Evolutionary conservation across 2,888 invertebrate species (phyloP), one percentile per base, ranked within the genome.

Genomic region (Caradrina clavipalpis): DNA sequence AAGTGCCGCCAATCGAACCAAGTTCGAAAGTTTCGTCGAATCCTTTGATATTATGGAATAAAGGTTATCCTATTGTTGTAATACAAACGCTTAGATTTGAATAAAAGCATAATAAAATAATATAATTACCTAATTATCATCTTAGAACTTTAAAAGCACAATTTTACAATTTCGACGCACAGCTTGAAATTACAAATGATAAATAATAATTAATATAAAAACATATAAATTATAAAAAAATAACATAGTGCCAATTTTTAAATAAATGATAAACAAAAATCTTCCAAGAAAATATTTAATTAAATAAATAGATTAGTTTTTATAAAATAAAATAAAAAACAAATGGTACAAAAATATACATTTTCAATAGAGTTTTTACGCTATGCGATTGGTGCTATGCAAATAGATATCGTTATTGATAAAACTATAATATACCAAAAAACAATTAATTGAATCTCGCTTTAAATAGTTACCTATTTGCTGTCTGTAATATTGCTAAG

Each of bases 341-440:
- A 74, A 76, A 80, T 67, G 51, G 59, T 76, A 78, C 73, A 85
- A 83, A 86, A 84, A 70, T 61, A 77, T 63, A 72, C 22, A 76
- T 70, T 57, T 78, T 72, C 8, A 62, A 59, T 73, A 73, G 61
- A 69, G 22, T 69, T 78, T 70, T 58, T 88, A 90, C 85, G 89
- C 91, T 90, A 90, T 71, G 88, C 86, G 77, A 79, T 88, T 88
- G 91, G 91, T 91, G 92, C 91, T 91, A 89, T 78, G 90, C 86
- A 78, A 84, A 82, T 75, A 39, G 77, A 86, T 76, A 78, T 65
- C 78, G 78, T 78, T 82, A 76, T 76, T 75, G 61, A 82, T 75
- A 63, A 83, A 68, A 78, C 69, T 73, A 63, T 70, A 69, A 84
- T 86, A 90, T 10, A 39, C 88, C 89, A 91, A 92, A 92, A 89